Evolutionary conservation across 30 jellyfish, hydroid and myxozoan genomes (phyloP), one percentile per base, ranked within the genome.

Genomic region (Chrysaora quinquecirrha): DNA sequence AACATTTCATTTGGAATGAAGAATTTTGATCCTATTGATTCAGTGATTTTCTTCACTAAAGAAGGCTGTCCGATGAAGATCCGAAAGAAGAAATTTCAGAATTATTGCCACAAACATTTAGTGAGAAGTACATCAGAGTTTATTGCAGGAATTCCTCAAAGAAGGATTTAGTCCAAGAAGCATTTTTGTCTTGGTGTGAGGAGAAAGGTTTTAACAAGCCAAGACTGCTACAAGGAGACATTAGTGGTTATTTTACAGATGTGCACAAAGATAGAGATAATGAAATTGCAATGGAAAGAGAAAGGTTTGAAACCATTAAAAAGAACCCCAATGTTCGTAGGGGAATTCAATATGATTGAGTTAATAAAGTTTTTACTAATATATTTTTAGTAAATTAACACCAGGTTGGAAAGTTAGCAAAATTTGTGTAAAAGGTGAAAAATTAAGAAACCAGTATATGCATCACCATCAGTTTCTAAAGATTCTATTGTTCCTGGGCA

Each of bases 61-160:
- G 88, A 73, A 6, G 80, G 88, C 25, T 28, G 38, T 4, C 95
- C 95, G 28, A 61, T 61, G 38, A 38, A 52, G 33, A 48, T 89
- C 22, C 75, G 18, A 76, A 68, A 48, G 85, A 83, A 27, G 92
- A 89, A 16, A 68, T 89, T 22, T 80, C 95, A 21, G 95, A 75
- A 32, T 19, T 74, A 19, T 76, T 89, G 24, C 97, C 97, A 3
- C 66, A 63, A 20, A 71, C 64, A 32, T 89, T 83, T 54, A 50
- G 67, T 28, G 95, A 89, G 71, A 78, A 69, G 65, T 76, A 64
- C 64, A 75, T 89, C 80, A 73, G 97, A 61, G 95, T 84, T 20
- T 83, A 83, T 35, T 73, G 90, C 82, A 82, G 64, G 62, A 83
- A 82, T 30, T 18, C 81, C 2, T 18, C 72, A 1, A 82, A 83